Percentiles rank a stretch among this genome's conserved stretches.
Conservation (phyloP, 2,797 vertebrate genomes). For the Catamblyrhynchus diadema region DNA sequence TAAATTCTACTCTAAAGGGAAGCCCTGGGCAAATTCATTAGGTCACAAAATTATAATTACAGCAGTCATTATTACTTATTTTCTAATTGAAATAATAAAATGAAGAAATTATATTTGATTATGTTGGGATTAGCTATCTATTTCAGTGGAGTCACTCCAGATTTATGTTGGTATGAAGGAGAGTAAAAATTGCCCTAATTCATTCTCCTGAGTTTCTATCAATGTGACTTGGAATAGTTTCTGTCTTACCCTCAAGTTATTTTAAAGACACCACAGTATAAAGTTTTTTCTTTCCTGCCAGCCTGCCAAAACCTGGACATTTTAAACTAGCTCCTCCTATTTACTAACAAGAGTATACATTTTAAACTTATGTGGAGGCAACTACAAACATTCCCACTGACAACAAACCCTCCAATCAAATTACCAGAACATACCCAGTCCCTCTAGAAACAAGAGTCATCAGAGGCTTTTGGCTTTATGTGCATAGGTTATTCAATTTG, state of each 20-base stretch:
- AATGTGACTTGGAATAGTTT: not conserved
- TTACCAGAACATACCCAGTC: not conserved
- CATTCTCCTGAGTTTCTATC: not conserved
- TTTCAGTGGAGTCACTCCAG: not conserved
- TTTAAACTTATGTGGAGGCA: conserved; percentile 2
- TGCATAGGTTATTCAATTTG: not conserved
- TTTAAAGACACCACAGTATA: not conserved
- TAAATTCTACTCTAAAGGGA: not conserved
- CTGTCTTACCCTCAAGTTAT: not conserved
- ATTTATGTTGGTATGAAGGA: not conserved
- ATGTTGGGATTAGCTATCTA: not conserved
- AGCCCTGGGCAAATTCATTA: not conserved
- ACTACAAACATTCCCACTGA: not conserved
- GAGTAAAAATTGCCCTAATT: not conserved
- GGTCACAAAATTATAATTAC: not conserved
- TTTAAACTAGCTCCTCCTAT: not conserved
- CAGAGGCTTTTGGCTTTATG: not conserved
- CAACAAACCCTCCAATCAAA: not conserved
- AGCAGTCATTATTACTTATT: not conserved
- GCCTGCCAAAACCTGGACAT: not conserved
- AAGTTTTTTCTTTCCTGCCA: not conserved
- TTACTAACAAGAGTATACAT: not conserved
- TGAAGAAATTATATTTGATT: not conserved
- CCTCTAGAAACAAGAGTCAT: not conserved
- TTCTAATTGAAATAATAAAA: not conserved